phyloP scores from a whole-genome alignment of 2,888 invertebrate species.

The Apocheima hispidaria region DNA sequence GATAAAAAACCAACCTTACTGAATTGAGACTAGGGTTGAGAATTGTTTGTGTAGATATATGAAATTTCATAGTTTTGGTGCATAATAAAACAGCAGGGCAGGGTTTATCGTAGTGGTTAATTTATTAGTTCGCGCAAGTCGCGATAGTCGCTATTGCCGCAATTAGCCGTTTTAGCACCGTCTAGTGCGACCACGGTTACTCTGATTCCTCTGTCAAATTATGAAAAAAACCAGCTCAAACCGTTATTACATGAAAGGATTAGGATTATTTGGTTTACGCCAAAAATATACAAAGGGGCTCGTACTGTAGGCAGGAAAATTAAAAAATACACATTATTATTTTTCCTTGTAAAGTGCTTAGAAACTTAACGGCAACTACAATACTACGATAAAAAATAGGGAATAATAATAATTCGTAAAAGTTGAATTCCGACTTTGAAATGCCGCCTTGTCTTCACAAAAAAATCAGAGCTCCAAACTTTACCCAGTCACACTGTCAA shows the following conservation, averaged over 20 bases:
- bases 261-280: background rate
- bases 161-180: conserved; percentile 50
- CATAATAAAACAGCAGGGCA: conserved; percentile 38
- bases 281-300: background rate
- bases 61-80: conserved; percentile 29
- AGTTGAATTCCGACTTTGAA: too few species aligned
- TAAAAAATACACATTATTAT: too few species aligned
- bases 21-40: conserved; percentile 8
- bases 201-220: background rate
- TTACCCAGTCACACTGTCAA: conserved; percentile 20
- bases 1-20: conserved; percentile 18
- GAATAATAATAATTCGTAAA: too few species aligned
- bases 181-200: conserved; percentile 15
- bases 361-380: too few species aligned
- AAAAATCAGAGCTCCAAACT: conserved; percentile 32
- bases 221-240: too few species aligned
- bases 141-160: conserved; percentile 46
- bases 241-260: too few species aligned
- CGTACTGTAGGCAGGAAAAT: background rate
- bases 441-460: too few species aligned
- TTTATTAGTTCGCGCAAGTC: conserved; percentile 43
- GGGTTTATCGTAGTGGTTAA: conserved; percentile 38
- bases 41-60: conserved; percentile 5
- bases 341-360: too few species aligned
- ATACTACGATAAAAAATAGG: too few species aligned